Base-by-base conservation (phyloP, 2,888 invertebrate genomes). In the Julus scanicus region DNA sequence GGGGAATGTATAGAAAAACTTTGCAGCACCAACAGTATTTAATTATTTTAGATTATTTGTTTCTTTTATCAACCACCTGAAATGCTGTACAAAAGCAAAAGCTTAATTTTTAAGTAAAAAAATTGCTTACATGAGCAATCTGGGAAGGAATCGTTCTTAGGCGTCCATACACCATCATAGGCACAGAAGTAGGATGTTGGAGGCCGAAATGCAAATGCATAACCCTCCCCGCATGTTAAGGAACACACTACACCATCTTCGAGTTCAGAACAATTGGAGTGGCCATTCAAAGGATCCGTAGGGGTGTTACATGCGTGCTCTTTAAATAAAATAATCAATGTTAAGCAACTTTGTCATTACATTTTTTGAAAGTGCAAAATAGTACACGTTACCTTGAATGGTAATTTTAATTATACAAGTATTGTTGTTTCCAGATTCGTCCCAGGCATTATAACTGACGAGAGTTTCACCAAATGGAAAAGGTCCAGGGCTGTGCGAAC, bases 141-240 rank as follows among this genome's bases (percentile, higher is more conserved):
- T 0, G 94, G 94, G 89, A 93, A 92, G 1, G 92, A 92, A 57
- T 91, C 90, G 44, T 91, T 91, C 40, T 92, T 91, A 29, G 90
- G 92, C 86, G 90, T 90, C 93, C 93, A 93, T 3, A 91, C 89
- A 29, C 92, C 92, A 88, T 92, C 92, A 89, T 92, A 92, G 40
- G 92, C 91, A 90, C 93, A 93, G 89, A 91, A 91, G 90, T 93
- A 92, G 53, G 92, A 91, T 2, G 91, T 91, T 0, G 92, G 91
- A 3, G 93, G 92, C 15, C 91, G 91, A 89, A 93, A 91, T 17
- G 94, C 94, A 90, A 95, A 94, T 4, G 93, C 94, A 90, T 94
- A 95, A 0, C 95, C 95, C 88, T 94, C 93, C 86, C 94, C 92
- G 90, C 95, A 95, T 11, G 93, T 93, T 39, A 95, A 91, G 5